These are phyloP conservation scores for Hemithea aestivaria DNA, from an alignment of 2,888 invertebrate genomes.

Conservation along the genomic window DNA sequence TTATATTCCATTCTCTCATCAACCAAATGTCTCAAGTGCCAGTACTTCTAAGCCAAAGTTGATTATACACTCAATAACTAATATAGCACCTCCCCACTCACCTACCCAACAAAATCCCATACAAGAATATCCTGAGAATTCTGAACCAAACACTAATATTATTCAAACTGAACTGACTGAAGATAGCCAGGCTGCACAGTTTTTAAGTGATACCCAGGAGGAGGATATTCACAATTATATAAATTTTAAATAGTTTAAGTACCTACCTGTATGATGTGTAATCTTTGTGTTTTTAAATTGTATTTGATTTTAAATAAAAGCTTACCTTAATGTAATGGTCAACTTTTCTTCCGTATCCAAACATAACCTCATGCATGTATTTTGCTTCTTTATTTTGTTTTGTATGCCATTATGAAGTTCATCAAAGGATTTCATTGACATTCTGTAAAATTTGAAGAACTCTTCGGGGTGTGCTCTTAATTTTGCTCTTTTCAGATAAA, in stretches of 20 bases:
- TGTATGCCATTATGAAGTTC: constrained; percentile 6
- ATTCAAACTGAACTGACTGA: constrained; percentile 3
- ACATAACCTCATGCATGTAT: too few species aligned
- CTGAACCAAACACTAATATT: constrained; percentile 5
- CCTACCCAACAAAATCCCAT: constrained; percentile 2
- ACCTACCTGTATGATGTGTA: constrained; percentile 7
- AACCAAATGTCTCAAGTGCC: constrained; percentile 5
- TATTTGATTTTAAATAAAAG: too few species aligned
- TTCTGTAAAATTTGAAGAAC: constrained; percentile 17
- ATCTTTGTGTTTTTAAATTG: too few species aligned
- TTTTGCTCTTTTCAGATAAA: constrained; percentile 12
- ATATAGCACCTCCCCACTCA: constrained; percentile 2
- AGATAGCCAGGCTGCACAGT: constrained; percentile 1
- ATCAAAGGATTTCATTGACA: constrained; percentile 16
- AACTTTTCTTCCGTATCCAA: too few species aligned
- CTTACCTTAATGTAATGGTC: too few species aligned
- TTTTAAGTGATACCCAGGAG: constrained; percentile 1
- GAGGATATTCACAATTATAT: constrained; percentile 1
- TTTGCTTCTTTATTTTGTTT: too few species aligned
- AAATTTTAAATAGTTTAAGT: constrained; percentile 1
- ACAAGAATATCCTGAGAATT: constrained; percentile 4
- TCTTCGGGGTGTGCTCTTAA: constrained; percentile 14
- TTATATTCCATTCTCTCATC: constrained; percentile 6
- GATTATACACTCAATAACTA: constrained; percentile 1
- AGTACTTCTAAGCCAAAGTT: constrained; percentile 3